These are phyloP conservation scores for Athene noctua DNA, from an alignment of 2,113 vertebrate genomes.

Conservation along the genomic window DNA sequence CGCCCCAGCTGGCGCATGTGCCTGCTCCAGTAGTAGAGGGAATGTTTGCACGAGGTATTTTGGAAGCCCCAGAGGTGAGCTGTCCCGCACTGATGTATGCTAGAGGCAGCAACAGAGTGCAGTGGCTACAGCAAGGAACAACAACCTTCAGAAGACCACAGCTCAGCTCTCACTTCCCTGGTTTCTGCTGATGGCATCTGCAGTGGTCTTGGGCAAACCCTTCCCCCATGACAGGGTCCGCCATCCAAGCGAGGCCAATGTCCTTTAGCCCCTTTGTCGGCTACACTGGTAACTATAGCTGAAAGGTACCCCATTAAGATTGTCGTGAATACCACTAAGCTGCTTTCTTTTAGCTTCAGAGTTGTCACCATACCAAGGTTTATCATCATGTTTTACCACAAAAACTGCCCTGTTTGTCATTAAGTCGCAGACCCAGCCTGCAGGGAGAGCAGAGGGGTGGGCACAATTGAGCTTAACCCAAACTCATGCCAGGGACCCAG, in stretches of 20 bases:
- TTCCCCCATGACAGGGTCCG: not conserved
- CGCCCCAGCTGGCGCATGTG: fast-evolving
- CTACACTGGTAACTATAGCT: not conserved
- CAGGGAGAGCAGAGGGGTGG: not conserved
- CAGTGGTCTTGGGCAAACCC: not conserved
- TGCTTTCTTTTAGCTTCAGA: not conserved
- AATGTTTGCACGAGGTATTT: not conserved
- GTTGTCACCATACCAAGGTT: fast-evolving
- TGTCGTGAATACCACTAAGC: not conserved
- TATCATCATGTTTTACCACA: not conserved
- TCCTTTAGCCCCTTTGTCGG: not conserved
- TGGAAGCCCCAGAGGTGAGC: not conserved
- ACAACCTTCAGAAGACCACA: not conserved
- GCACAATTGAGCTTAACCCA: not conserved
- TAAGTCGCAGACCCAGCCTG: not conserved
- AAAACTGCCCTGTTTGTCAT: not conserved
- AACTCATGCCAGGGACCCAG: not conserved
- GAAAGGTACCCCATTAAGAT: not conserved
- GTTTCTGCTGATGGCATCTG: not conserved
- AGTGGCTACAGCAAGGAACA: not conserved
- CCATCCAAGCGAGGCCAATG: not conserved
- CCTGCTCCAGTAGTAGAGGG: fast-evolving
- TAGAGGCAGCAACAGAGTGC: not conserved
- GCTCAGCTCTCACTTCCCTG: not conserved
- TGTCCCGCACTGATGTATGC: not conserved